These are phyloP conservation scores for Microcebus murinus DNA, from an alignment of 2,113 vertebrate species.

Conservation along the genomic window DNA sequence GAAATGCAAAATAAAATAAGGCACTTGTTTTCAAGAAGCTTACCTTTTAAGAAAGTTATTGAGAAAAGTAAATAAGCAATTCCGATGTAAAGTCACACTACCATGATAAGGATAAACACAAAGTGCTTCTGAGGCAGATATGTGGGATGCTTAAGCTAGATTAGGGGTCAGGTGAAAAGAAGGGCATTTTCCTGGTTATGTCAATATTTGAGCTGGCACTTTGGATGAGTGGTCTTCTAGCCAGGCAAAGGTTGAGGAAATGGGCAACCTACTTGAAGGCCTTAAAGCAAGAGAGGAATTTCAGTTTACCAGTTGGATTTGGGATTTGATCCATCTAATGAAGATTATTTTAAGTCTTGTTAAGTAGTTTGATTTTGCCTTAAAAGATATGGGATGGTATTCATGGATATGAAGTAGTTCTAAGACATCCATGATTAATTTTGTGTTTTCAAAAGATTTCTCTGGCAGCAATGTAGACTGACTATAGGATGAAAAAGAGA, in stretches of 20 bases:
- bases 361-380: background rate
- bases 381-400: background rate
- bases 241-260: background rate
- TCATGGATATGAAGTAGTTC: background rate
- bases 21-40: background rate
- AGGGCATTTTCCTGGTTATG: background rate
- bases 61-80: background rate
- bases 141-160: no score
- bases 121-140: background rate
- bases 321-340: background rate
- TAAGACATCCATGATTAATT: background rate
- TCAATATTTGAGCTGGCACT: background rate
- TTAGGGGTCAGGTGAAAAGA: background rate
- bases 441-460: background rate
- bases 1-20: background rate
- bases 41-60: background rate
- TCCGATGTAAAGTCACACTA: background rate
- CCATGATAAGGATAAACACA: background rate
- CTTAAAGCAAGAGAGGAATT: background rate
- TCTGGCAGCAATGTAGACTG: background rate
- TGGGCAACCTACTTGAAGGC: background rate
- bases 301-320: background rate
- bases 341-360: background rate
- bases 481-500: background rate
- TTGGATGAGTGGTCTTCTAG: background rate